Conservation (phyloP, 23 tunicate species). For the Corella eumyota region DNA sequence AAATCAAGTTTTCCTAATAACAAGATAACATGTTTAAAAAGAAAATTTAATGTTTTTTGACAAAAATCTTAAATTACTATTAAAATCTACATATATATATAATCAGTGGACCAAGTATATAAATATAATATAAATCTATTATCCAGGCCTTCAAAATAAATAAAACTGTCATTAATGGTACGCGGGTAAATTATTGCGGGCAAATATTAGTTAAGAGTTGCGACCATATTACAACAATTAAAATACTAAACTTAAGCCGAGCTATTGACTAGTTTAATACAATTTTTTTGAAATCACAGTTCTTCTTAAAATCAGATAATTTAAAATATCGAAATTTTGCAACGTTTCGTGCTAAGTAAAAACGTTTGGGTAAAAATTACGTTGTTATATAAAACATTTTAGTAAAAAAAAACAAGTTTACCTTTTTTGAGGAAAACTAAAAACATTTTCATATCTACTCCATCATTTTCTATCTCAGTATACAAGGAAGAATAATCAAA, state of each 20-base stretch:
- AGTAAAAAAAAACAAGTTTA: too few relatives aligned
- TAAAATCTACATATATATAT: background rate
- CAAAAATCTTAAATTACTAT: background rate
- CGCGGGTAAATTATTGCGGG: too few relatives aligned
- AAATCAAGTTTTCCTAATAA: conserved; percentile 5
- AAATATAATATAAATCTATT: background rate
- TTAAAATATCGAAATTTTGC: too few relatives aligned
- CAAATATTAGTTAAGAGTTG: too few relatives aligned
- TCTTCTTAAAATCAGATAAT: too few relatives aligned
- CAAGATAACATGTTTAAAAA: background rate
- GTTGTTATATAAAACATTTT: too few relatives aligned
- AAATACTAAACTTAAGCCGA: too few relatives aligned
- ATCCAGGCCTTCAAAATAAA: background rate
- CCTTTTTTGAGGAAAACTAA: conserved; percentile 23
- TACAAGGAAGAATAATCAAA: conserved; percentile 32
- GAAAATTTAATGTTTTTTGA: background rate
- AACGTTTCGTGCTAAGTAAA: too few relatives aligned
- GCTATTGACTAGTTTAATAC: too few relatives aligned
- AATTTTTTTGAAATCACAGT: too few relatives aligned
- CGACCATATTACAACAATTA: too few relatives aligned
- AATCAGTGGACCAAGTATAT: background rate
- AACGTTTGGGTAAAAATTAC: too few relatives aligned
- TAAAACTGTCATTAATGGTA: background rate
- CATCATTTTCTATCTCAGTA: conserved; percentile 30
- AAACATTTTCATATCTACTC: conserved; percentile 55